Conservation (phyloP, 2,888 invertebrate species). For the Morpho helenor region DNA sequence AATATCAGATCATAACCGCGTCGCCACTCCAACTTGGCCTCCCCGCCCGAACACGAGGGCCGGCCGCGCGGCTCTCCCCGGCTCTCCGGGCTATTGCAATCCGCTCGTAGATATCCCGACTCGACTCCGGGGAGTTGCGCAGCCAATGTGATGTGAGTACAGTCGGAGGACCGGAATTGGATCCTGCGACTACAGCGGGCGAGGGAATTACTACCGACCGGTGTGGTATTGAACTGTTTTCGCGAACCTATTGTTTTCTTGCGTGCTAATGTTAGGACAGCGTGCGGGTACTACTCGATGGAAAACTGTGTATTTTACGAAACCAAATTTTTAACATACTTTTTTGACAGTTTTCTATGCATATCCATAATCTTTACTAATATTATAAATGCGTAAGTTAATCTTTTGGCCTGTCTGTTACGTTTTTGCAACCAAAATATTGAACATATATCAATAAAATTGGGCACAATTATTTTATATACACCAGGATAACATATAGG, state of each 20-base stretch:
- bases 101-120: conserved; percentile 45
- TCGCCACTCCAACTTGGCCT: conserved; percentile 25
- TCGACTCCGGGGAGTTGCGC: conserved; percentile 49
- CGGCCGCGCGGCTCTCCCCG: not conserved
- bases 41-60: conserved; percentile 11
- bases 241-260: not conserved
- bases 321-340: no score
- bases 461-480: no score
- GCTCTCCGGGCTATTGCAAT: conserved; percentile 25
- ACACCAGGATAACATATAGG: no score
- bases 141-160: conserved; percentile 52
- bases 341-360: no score
- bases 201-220: conserved; percentile 52
- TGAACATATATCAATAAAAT: no score
- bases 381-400: no score
- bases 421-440: no score
- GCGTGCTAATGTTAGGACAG: not conserved
- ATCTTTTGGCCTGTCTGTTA: no score
- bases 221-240: no score
- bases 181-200: conserved; percentile 56
- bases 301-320: not conserved
- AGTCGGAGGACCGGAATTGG: conserved; percentile 49
- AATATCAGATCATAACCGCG: conserved; percentile 55
- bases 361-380: no score
- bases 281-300: not conserved